Conservation (phyloP, 2,797 vertebrate species). For the Coracias cyanogaster region DNA sequence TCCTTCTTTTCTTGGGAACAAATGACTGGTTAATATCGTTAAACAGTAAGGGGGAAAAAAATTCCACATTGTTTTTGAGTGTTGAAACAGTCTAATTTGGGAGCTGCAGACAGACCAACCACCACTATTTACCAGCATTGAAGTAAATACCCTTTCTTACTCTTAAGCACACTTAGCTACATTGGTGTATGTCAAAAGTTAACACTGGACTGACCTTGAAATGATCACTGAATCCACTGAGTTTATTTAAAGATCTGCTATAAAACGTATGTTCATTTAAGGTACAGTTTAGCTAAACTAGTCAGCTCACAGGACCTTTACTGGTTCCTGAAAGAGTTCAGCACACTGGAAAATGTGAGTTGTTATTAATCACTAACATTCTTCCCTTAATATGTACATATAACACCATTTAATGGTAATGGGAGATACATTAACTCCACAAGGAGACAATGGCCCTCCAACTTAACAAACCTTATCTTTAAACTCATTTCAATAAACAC, state of each 20-base stretch:
- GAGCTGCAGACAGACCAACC: conserved; percentile 50
- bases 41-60: conserved; percentile 58
- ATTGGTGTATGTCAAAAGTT: conserved; percentile 51
- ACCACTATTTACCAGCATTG: conserved; percentile 53
- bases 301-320: neutral
- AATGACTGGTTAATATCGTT: conserved; percentile 77
- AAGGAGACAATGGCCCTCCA: neutral
- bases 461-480: neutral
- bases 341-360: neutral
- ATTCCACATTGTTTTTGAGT: conserved; percentile 25
- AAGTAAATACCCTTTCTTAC: conserved; percentile 46
- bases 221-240: neutral
- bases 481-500: neutral
- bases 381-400: conserved; percentile 35
- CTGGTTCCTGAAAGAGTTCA: conserved; percentile 18
- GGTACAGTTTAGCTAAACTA: neutral
- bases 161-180: conserved; percentile 51
- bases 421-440: conserved; percentile 32
- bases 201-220: conserved; percentile 40
- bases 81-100: conserved; percentile 52
- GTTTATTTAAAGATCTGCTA: conserved; percentile 27
- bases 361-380: conserved; percentile 43
- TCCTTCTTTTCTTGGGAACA: conserved; percentile 59
- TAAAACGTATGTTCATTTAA: neutral
- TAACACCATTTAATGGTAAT: conserved; percentile 51